These are phyloP conservation scores for Galemys pyrenaicus DNA, from an alignment of 2,113 vertebrate genomes.

Conservation along the genomic window DNA sequence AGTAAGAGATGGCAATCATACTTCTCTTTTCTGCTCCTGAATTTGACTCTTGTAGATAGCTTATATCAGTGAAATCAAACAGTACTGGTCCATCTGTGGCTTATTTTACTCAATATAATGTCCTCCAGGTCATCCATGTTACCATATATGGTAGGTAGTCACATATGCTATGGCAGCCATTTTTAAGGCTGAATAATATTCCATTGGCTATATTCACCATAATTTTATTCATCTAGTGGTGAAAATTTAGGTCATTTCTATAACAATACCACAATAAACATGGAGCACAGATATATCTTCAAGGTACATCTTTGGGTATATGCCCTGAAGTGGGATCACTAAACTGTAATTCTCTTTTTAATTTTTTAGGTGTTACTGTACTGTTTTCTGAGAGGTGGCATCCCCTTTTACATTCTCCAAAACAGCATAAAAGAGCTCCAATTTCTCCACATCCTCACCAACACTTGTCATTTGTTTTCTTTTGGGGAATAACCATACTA, in stretches of 20 bases:
- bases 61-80: neutral
- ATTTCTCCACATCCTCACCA: neutral
- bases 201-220: neutral
- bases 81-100: neutral
- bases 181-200: neutral
- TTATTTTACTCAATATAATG: neutral
- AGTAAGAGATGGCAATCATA: too few species aligned
- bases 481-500: neutral
- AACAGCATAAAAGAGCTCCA: neutral
- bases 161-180: neutral
- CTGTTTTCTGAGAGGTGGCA: neutral
- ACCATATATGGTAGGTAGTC: neutral
- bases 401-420: neutral
- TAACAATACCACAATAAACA: neutral
- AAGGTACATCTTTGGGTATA: neutral
- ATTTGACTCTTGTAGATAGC: neutral
- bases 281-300: neutral
- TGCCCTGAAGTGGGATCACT: neutral
- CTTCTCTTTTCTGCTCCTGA: neutral
- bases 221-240: neutral
- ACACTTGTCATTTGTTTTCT: neutral
- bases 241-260: neutral
- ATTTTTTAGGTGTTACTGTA: neutral
- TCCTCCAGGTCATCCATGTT: neutral
- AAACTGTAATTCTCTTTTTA: neutral